These are phyloP conservation scores for Galerucella calmariensis DNA, from an alignment of 2,888 invertebrate genomes.

Conservation along the genomic window DNA sequence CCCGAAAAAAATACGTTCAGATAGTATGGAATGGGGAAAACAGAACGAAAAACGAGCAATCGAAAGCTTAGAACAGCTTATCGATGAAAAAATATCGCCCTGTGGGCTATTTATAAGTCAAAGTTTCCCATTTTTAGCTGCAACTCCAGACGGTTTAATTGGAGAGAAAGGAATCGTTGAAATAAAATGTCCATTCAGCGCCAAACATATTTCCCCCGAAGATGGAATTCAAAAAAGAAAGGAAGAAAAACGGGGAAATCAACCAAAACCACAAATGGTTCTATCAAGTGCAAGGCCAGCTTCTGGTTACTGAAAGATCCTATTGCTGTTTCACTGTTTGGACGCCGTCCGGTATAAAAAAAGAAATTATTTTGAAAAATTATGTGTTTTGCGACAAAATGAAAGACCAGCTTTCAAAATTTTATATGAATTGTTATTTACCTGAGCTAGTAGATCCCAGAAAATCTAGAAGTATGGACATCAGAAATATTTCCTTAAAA, in stretches of 20 bases:
- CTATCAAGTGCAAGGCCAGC: conserved; percentile 7
- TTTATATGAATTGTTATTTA: too few relatives aligned
- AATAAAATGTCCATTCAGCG: too few relatives aligned
- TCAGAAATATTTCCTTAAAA: too few relatives aligned
- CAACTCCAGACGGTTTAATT: conserved; percentile 22
- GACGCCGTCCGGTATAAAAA: too few relatives aligned
- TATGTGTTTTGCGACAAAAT: too few relatives aligned
- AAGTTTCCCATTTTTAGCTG: conserved; percentile 13
- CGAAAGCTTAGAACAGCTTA: conserved; percentile 13
- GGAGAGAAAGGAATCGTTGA: neutral
- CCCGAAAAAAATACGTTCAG: too few relatives aligned
- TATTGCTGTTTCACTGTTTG: too few relatives aligned
- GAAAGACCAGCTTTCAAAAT: too few relatives aligned
- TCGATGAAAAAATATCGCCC: conserved; percentile 14
- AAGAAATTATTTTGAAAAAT: too few relatives aligned
- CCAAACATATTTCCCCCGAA: neutral
- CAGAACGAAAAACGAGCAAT: conserved; percentile 4
- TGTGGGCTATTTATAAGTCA: conserved; percentile 22
- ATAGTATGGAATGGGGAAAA: neutral
- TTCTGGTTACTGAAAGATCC: neutral
- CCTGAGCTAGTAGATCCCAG: too few relatives aligned
- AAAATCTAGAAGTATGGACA: too few relatives aligned
- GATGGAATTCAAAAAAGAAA: conserved; percentile 15
- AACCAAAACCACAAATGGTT: conserved; percentile 17
- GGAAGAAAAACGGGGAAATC: conserved; percentile 22